Base-by-base conservation (phyloP, 2,113 vertebrate genomes). In the Australoheros scitulus region DNA sequence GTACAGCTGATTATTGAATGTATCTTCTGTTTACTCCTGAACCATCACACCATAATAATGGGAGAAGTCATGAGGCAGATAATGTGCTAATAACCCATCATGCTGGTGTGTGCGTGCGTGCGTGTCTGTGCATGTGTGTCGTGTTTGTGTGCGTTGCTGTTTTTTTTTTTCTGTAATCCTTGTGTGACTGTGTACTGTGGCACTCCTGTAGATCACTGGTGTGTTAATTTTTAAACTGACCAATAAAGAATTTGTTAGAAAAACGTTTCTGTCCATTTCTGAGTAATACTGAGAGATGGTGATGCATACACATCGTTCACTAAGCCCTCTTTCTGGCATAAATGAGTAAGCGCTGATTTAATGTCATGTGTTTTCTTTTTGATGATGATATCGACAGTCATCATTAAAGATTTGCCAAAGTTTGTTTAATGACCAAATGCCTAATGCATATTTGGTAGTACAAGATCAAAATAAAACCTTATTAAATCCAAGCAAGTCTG, bases 1-100 rank as follows among this genome's bases (percentile, higher is more conserved):
- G 90, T 93, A 87, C 90, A 92, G 90, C 86, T 87, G 89, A 94
- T 94, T 92, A 94, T 87, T 94, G 96, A 96, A 96, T 96, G 96
- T 97, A 96, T 93, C 90, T 84, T 89, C 92, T 92, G 87, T 94
- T 94, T 91, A 90, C 80, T 92, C 87, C 90, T 83, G 84, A 72
- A 91, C 85, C 60, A 76, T 91, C 85, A 93, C 93, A 91, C 80
- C 91, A 87, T 90, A 64, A 92, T 92, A 38, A 90, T 82, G 88
- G 63, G 77, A 74, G 57, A 89, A 61, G 78, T 92, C 36, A 86
- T 61, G 59, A 93, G 81, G 83, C 89, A 87, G 81, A 91, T 92
- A 85, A 85, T 75, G 68, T 90, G 88, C 72, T 82, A 64, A 87
- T 83, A 79, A 72, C 83, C 76, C 84, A 86, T 88, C 50, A 63